phyloP scores from a whole-genome alignment of 2,888 invertebrate genomes.

The Ctena decussata region DNA sequence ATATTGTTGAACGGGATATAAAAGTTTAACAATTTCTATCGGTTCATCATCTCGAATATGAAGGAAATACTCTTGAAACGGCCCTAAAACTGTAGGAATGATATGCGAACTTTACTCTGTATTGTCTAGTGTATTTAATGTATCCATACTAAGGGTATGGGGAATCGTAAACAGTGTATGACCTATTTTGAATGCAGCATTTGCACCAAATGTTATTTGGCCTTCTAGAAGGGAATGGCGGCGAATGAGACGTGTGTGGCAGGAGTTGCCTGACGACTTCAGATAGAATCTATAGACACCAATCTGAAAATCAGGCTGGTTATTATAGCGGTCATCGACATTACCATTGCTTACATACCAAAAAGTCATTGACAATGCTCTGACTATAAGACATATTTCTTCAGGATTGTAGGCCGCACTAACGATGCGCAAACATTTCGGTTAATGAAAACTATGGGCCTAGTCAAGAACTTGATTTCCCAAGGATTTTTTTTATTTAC shows the following conservation, averaged over 20 bases:
- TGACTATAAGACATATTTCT: neutral
- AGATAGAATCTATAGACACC: constrained; percentile 15
- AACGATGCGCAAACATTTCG: neutral
- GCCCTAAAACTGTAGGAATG: too few relatives aligned
- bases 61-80: too few relatives aligned
- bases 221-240: neutral
- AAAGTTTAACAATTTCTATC: too few relatives aligned
- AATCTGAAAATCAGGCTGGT: neutral
- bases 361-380: neutral
- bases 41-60: too few relatives aligned
- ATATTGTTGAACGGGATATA: too few relatives aligned
- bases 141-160: too few relatives aligned
- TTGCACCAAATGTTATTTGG: neutral
- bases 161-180: too few relatives aligned
- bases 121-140: too few relatives aligned
- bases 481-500: neutral
- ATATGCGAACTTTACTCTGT: too few relatives aligned
- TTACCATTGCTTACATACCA: neutral
- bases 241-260: neutral
- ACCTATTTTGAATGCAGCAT: too few relatives aligned
- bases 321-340: neutral
- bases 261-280: constrained; percentile 10
- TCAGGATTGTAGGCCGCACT: too few relatives aligned
- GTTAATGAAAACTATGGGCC: neutral
- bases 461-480: neutral